Conservation (phyloP, 2,888 invertebrate species). For the Euclidia mi region DNA sequence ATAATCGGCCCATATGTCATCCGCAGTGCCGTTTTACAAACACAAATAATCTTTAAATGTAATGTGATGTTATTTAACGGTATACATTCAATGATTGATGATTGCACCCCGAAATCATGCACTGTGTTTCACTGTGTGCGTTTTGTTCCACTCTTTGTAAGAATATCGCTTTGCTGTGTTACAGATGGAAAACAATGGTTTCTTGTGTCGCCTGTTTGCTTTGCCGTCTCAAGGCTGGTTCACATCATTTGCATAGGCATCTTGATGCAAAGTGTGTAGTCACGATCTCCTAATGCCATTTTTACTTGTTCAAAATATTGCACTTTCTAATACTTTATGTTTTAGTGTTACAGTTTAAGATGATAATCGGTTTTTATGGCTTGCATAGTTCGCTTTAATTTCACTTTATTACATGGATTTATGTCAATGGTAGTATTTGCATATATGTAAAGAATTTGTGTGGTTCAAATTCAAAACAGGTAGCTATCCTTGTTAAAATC, state of each 20-base stretch:
- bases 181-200: conserved; percentile 45
- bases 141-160: conserved; percentile 19
- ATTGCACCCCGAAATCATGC: conserved; percentile 31
- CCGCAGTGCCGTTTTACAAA: conserved; percentile 61
- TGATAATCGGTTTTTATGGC: not conserved
- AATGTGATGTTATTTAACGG: conserved; percentile 70
- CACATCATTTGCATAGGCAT: conserved; percentile 76
- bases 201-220: conserved; percentile 38
- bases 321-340: conserved; percentile 51
- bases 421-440: no score
- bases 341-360: conserved; percentile 4
- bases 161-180: conserved; percentile 23
- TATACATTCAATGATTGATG: conserved; percentile 64
- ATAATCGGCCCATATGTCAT: conserved; percentile 64
- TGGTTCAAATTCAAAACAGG: no score
- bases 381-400: no score
- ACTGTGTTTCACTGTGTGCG: conserved; percentile 48
- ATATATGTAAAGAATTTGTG: no score
- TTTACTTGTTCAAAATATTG: conserved; percentile 54
- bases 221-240: conserved; percentile 77
- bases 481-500: no score
- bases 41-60: conserved; percentile 70
- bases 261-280: conserved; percentile 71
- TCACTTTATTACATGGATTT: no score
- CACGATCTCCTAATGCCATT: conserved; percentile 73